Evolutionary conservation across 2,797 vertebrate species (phyloP), one percentile per base, ranked within the genome.

Genomic region (Myotis findleyi): DNA sequence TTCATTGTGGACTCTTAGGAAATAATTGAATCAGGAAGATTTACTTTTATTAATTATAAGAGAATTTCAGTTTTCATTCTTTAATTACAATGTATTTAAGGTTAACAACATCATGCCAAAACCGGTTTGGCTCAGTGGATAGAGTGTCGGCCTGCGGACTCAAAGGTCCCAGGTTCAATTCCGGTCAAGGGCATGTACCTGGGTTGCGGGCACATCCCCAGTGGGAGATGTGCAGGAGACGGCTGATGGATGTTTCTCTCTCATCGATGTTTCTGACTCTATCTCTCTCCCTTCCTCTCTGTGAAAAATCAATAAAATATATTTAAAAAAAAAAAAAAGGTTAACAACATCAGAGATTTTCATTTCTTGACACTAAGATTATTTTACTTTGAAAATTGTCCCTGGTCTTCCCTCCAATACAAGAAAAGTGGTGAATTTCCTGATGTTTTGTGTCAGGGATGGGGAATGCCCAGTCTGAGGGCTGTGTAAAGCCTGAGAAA

Each of bases 61-160:
- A 93, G 69, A 47, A 30, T 77, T 95, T 94, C 75, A 91, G 18
- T 59, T 93, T 89, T 71, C 18, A 87, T 44, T 87, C 21, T 85
- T 93, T 96, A 90, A 55, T 90, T 91, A 4, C 72, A 73, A 71
- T 88, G 10, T 84, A 41, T 75, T 91, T 97, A 53, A 90, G 33
- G 47, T 86, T 71, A 80, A 55, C 14, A 80, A 55, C 14, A 81
- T 95, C 8, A 81, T 33, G 33, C 33, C 33, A 3, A 33, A 33
- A 33, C 33, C 33, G 33, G 33, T 33, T 33, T 33, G 33, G 33
- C 33, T 33, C 33, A 33, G 33, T 33, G 33, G 33, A 33, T 33
- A 33, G 33, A 33, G 33, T 3, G 33, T 33, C 33, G 33, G 33
- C 33, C 33, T 33, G 33, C 33, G 33, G 33, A 33, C 33, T 33